phyloP scores from a whole-genome alignment of 2,888 invertebrate species.

The Blastobasis adustella region DNA sequence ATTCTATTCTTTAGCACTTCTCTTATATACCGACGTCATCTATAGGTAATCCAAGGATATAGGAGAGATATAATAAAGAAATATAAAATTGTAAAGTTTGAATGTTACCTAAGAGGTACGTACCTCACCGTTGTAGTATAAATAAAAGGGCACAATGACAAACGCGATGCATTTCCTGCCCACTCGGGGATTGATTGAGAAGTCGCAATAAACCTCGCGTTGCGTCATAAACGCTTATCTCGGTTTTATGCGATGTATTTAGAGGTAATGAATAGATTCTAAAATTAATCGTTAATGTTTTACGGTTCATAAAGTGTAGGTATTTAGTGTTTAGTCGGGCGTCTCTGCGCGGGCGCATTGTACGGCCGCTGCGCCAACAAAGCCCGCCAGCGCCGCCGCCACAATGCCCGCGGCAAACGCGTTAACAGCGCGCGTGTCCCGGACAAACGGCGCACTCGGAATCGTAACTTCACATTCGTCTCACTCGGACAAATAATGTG shows the following conservation, averaged over 20 bases:
- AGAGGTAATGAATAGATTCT: slow-evolving; percentile 15
- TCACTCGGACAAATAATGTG: slow-evolving; percentile 72
- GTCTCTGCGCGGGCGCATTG: slow-evolving; percentile 1
- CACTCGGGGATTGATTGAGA: too few species aligned
- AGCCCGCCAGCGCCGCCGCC: slow-evolving; percentile 36
- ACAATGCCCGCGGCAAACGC: slow-evolving; percentile 63
- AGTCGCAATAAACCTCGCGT: background rate
- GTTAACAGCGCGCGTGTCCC: slow-evolving; percentile 62
- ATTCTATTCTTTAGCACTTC: too few species aligned
- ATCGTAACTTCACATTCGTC: slow-evolving; percentile 71
- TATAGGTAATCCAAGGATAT: too few species aligned
- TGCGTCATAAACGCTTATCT: background rate
- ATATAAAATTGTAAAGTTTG: too few species aligned
- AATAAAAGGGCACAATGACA: too few species aligned
- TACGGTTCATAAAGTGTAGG: slow-evolving; percentile 41
- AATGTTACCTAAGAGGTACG: too few species aligned
- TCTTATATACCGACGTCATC: too few species aligned
- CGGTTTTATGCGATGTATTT: background rate
- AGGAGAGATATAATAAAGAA: too few species aligned
- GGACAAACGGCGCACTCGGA: slow-evolving; percentile 60
- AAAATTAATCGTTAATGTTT: slow-evolving; percentile 42
- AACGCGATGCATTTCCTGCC: too few species aligned
- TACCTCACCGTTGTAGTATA: too few species aligned
- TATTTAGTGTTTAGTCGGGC: slow-evolving; percentile 1
- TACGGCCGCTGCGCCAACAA: slow-evolving; percentile 18